These are phyloP conservation scores for Promerops cafer DNA, from an alignment of 2,113 vertebrate genomes.

Conservation along the genomic window DNA sequence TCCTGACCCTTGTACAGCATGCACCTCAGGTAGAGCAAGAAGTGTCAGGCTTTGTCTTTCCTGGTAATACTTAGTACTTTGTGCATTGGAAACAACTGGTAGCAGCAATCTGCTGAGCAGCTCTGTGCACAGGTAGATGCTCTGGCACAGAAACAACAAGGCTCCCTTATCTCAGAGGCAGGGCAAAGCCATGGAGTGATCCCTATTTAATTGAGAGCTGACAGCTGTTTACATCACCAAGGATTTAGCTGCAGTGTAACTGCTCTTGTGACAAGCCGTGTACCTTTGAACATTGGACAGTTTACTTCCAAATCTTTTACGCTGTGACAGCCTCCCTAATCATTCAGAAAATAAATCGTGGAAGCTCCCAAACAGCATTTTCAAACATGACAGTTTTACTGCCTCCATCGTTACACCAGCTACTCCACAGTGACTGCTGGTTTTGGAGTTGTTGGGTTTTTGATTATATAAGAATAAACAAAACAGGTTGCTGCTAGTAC, in stretches of 20 bases:
- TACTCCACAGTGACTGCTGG: neutral
- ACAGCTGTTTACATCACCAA: constrained; percentile 15
- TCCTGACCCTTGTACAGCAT: neutral
- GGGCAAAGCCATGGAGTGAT: neutral
- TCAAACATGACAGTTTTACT: neutral
- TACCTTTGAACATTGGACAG: neutral
- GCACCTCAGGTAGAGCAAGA: neutral
- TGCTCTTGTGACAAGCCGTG: neutral
- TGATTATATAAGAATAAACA: neutral
- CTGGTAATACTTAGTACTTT: neutral
- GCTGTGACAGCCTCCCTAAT: neutral
- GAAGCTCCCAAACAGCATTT: neutral
- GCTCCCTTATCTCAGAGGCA: neutral
- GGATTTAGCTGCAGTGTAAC: neutral
- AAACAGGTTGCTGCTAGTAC: neutral
- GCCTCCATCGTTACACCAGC: neutral
- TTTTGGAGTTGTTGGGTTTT: neutral
- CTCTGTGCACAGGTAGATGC: neutral
- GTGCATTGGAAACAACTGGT: neutral
- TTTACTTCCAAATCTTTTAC: neutral
- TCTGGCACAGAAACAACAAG: neutral
- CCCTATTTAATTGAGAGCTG: constrained; percentile 14
- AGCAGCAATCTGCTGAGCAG: neutral
- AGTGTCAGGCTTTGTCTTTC: neutral
- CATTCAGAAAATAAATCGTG: constrained; percentile 23